These are phyloP conservation scores for Meteorus cinctellus DNA, from an alignment of 2,888 invertebrate species.

Conservation along the genomic window DNA sequence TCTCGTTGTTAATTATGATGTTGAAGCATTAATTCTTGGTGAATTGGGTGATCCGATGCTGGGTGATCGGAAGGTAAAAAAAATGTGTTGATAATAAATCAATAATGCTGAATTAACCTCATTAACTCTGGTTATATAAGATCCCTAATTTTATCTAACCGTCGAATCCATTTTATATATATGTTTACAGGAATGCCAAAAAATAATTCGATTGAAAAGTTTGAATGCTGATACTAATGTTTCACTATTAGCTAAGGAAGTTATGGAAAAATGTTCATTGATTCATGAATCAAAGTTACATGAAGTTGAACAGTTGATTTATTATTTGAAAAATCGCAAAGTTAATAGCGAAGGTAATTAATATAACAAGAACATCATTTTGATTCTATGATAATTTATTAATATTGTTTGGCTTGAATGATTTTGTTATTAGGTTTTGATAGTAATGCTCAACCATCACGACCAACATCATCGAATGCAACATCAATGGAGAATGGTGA, in stretches of 20 bases:
- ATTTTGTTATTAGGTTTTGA: conserved; percentile 45
- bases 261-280: conserved; percentile 88
- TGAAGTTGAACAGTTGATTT: conserved; percentile 91
- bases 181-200: conserved; percentile 80
- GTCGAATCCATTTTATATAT: conserved; percentile 27
- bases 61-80: conserved; percentile 84
- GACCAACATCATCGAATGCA: conserved; percentile 68
- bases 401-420: conserved; percentile 17
- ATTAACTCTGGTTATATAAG: not conserved
- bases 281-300: conserved; percentile 87
- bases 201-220: conserved; percentile 87
- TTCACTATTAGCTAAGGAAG: conserved; percentile 85
- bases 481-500: conserved; percentile 63
- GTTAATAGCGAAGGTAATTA: conserved; percentile 58
- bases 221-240: conserved; percentile 87
- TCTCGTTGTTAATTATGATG: conserved; percentile 88
- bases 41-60: conserved; percentile 86
- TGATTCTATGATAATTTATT: not conserved
- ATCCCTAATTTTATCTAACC: not conserved
- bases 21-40: conserved; percentile 89
- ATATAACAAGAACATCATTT: not conserved
- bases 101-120: not conserved
- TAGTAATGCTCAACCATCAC: conserved; percentile 58
- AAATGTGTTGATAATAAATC: not conserved
- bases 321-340: conserved; percentile 88